These are phyloP conservation scores for Anastrepha ludens DNA, from an alignment of 1,140 invertebrate genomes.

Conservation along the genomic window DNA sequence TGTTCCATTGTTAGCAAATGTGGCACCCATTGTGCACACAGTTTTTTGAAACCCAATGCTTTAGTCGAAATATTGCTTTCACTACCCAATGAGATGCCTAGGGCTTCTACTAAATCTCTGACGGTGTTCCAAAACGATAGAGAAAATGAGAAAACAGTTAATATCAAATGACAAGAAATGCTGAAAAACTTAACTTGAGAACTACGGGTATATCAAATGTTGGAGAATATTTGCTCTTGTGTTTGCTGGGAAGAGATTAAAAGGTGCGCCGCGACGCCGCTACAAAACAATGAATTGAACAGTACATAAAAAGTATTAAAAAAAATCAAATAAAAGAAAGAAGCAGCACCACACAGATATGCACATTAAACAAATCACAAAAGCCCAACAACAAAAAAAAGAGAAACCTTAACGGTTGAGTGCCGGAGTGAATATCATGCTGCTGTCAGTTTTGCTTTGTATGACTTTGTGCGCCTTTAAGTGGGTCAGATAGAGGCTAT, in stretches of 20 bases:
- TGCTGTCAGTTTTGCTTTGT: not conserved
- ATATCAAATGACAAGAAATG: no score
- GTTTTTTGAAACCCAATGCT: no score
- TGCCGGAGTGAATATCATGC: not conserved
- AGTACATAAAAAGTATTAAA: not conserved
- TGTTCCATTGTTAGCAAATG: no score
- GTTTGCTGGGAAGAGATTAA: not conserved
- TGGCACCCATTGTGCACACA: no score
- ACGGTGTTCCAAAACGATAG: no score
- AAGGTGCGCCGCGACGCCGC: slow-evolving; percentile 20
- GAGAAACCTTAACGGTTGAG: slow-evolving; percentile 41
- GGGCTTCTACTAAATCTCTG: no score
- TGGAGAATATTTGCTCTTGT: no score
- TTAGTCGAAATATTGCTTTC: no score
- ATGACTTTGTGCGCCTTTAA: slow-evolving; percentile 6
- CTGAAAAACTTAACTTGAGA: no score
- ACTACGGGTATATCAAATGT: no score
- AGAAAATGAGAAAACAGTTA: no score
- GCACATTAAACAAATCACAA: not conserved
- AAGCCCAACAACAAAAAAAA: not conserved
- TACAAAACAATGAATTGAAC: not conserved
- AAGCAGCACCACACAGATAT: not conserved
- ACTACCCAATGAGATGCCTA: no score
- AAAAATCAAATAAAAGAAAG: slow-evolving; percentile 7
- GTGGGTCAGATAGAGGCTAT: slow-evolving; percentile 39